phyloP scores from a whole-genome alignment of 2,113 vertebrate species.

The Tachysurus vachellii region DNA sequence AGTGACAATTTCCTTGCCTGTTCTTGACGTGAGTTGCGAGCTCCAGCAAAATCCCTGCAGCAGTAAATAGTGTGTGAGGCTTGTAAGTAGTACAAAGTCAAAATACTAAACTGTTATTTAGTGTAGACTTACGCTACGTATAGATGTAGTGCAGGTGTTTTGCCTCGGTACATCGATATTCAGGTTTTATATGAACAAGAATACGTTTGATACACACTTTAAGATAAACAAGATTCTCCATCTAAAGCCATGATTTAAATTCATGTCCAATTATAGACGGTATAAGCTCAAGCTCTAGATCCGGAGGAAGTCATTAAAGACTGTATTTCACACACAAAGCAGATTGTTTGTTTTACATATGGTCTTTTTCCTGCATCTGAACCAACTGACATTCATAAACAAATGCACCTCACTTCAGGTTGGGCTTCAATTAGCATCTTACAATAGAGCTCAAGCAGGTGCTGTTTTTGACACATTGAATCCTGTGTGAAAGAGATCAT shows the following conservation, averaged over 20 bases:
- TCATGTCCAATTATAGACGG: slow-evolving; percentile 20
- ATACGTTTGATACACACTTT: background rate
- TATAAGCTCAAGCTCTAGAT: background rate
- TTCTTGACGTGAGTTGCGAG: background rate
- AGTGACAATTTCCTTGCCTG: background rate
- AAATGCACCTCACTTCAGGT: slow-evolving; percentile 53
- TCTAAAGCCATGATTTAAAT: slow-evolving; percentile 7
- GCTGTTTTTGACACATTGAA: slow-evolving; percentile 53
- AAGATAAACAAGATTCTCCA: background rate
- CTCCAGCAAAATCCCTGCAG: background rate
- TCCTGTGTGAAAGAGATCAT: slow-evolving; percentile 50
- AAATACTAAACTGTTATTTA: background rate
- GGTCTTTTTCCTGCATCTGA: slow-evolving; percentile 44
- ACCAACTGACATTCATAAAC: slow-evolving; percentile 54
- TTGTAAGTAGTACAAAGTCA: background rate
- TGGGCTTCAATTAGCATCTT: slow-evolving; percentile 55
- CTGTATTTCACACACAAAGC: slow-evolving; percentile 44
- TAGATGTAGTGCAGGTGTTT: background rate
- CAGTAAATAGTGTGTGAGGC: background rate
- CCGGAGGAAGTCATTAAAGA: slow-evolving; percentile 47
- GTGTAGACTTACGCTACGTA: background rate
- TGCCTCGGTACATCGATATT: background rate
- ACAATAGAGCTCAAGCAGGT: slow-evolving; percentile 55
- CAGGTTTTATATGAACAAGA: background rate
- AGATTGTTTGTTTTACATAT: slow-evolving; percentile 49